phyloP scores from a whole-genome alignment of 1,140 invertebrate species.

The Drusus annulatus region DNA sequence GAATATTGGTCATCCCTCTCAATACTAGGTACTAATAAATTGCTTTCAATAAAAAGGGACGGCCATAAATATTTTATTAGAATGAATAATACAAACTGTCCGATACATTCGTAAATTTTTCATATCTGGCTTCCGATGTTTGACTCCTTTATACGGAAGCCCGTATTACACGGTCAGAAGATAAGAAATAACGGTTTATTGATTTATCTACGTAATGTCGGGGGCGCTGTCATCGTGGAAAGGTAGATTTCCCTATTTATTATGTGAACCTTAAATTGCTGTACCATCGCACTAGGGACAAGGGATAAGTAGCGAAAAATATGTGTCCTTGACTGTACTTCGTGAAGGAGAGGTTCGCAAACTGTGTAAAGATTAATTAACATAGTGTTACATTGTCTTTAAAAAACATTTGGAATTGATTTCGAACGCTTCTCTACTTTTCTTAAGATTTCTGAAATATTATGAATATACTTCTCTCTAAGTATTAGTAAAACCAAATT shows the following conservation, averaged over 20 bases:
- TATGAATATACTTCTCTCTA: too few relatives aligned
- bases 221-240: slow-evolving; percentile 11
- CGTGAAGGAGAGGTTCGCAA: too few relatives aligned
- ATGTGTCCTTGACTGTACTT: too few relatives aligned
- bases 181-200: slow-evolving; percentile 49
- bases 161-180: not conserved
- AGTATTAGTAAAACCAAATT: too few relatives aligned
- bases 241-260: slow-evolving; percentile 12
- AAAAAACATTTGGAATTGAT: too few relatives aligned
- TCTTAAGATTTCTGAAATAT: too few relatives aligned
- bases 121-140: not conserved
- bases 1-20: not conserved
- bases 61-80: slow-evolving; percentile 35
- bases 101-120: slow-evolving; percentile 22
- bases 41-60: slow-evolving; percentile 37
- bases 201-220: slow-evolving; percentile 54
- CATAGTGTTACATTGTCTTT: too few relatives aligned
- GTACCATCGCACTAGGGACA: not conserved
- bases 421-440: too few relatives aligned
- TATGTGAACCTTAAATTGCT: not conserved
- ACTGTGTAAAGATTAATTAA: too few relatives aligned
- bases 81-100: slow-evolving; percentile 33
- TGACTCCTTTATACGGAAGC: slow-evolving; percentile 16
- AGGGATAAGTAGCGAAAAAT: not conserved
- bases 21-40: slow-evolving; percentile 21